Percentiles rank a stretch among this genome's conserved stretches.
phyloP scores from a whole-genome alignment of 2,113 vertebrate genomes.

The rabbit (Oryctolagus cuniculus) region DNA sequence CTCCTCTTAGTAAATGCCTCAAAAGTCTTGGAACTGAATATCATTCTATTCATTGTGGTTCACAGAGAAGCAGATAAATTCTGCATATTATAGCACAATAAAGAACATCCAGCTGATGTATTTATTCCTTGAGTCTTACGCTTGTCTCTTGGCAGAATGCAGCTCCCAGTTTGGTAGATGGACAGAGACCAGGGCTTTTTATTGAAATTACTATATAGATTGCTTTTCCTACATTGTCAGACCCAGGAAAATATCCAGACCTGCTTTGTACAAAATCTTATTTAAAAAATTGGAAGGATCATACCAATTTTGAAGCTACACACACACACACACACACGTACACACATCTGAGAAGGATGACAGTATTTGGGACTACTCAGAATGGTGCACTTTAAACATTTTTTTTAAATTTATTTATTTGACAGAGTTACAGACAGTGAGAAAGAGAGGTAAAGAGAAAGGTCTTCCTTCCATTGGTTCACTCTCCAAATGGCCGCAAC shows the following conservation, averaged over 20 bases:
- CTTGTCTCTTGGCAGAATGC: conserved; percentile 18
- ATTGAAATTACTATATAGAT: background rate
- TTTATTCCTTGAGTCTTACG: conserved; percentile 2
- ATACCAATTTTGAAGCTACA: conserved; percentile 19
- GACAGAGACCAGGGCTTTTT: conserved; percentile 1
- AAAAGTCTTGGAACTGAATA: conserved; percentile 42
- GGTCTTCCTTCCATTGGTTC: too few species aligned
- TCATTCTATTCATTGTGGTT: conserved; percentile 43
- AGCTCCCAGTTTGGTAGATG: background rate
- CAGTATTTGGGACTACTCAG: conserved; percentile 34
- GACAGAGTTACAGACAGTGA: too few species aligned
- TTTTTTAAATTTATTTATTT: too few species aligned
- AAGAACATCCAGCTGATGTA: background rate
- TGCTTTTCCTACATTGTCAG: background rate
- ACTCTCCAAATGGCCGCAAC: too few species aligned
- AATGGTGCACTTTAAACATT: conserved; percentile 32
- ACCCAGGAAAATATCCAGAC: background rate
- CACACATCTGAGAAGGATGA: background rate
- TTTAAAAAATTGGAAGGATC: background rate
- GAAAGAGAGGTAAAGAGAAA: too few species aligned
- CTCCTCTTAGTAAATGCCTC: conserved; percentile 18
- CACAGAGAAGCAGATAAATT: background rate
- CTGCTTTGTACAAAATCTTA: conserved; percentile 30
- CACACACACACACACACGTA: too few species aligned
- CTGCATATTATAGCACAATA: background rate